Evolutionary conservation across 2,113 vertebrate genomes (phyloP).

Genomic region (Gobius niger): DNA sequence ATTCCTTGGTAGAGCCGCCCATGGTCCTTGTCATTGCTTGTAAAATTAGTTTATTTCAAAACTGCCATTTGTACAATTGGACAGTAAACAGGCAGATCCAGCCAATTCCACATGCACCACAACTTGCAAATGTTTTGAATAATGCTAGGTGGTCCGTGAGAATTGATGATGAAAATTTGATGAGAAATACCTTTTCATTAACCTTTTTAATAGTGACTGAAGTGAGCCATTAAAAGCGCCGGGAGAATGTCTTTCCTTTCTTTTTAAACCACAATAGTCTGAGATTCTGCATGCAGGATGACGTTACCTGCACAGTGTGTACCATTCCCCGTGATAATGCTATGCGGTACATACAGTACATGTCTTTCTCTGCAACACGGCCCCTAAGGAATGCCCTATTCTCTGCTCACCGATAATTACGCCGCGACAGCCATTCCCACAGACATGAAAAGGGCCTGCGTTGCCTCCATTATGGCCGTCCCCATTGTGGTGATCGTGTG

Average conservation of each 20-base stretch:
- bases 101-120: no score
- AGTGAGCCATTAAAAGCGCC: not conserved
- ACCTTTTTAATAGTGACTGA: no score
- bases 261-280: not conserved
- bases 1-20: no score
- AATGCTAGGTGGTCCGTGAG: no score
- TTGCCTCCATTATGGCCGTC: conserved; percentile 41
- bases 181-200: no score
- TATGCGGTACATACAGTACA: not conserved
- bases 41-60: no score
- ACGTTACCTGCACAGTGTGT: not conserved
- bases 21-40: no score
- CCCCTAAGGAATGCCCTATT: conserved; percentile 13
- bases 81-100: no score
- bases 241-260: not conserved
- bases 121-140: no score
- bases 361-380: conserved; percentile 9
- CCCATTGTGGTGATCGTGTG: conserved; percentile 50
- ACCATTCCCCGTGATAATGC: not conserved
- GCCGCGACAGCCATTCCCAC: conserved; percentile 19
- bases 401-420: conserved; percentile 34
- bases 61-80: no score
- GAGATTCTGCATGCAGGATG: not conserved
- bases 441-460: conserved; percentile 22
- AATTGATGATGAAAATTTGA: no score